These are phyloP conservation scores for Agonopterix alstromeriana DNA, from an alignment of 2,888 invertebrate genomes.

Conservation along the genomic window DNA sequence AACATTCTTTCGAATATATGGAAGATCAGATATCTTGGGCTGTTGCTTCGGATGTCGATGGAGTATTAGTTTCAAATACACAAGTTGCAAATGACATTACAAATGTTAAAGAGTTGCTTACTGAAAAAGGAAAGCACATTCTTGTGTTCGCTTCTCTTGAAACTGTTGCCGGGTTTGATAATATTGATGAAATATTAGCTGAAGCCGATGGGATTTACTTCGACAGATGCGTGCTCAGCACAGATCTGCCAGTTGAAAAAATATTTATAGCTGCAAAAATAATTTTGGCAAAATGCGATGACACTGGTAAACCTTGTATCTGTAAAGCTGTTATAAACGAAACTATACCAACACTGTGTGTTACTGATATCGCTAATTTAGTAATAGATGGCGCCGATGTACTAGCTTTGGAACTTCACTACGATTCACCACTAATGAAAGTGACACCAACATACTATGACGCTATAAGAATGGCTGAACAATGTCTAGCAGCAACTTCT, in stretches of 20 bases:
- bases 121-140: conserved; percentile 61
- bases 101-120: conserved; percentile 39
- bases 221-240: conserved; percentile 89
- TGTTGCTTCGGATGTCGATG: conserved; percentile 56
- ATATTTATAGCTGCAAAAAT: conserved; percentile 92
- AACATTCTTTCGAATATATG: conserved; percentile 82
- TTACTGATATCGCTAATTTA: conserved; percentile 93
- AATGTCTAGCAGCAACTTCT: conserved; percentile 82
- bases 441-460: conserved; percentile 37
- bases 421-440: conserved; percentile 58
- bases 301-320: conserved; percentile 89
- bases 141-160: conserved; percentile 60
- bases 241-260: conserved; percentile 91
- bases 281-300: conserved; percentile 90
- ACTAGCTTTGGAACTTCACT: conserved; percentile 83
- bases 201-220: conserved; percentile 92
- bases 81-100: conserved; percentile 46
- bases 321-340: conserved; percentile 93
- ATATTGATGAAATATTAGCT: conserved; percentile 84
- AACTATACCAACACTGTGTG: conserved; percentile 84
- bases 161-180: conserved; percentile 46
- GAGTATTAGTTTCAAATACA: conserved; percentile 48
- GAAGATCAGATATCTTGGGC: conserved; percentile 66
- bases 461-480: conserved; percentile 70
- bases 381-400: conserved; percentile 94